Base-by-base conservation (phyloP, 2,888 invertebrate species). In the Pantelozetes paolii region DNA sequence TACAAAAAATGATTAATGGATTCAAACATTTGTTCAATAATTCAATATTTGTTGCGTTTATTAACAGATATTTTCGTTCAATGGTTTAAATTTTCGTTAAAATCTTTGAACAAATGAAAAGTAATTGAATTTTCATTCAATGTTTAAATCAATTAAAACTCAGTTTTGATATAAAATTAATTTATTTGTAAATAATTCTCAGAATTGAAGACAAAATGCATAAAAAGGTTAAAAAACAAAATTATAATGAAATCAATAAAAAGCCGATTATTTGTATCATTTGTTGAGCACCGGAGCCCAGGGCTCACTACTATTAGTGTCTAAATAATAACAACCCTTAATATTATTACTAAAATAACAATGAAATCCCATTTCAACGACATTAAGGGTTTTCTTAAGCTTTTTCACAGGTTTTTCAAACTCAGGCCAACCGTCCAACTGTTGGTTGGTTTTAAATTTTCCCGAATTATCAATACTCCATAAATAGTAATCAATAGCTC, bases 361-460 rank as follows among this genome's bases (percentile, higher is more conserved):
- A 45, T 50, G 50, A 54, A 40, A 74, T 1, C 74, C 74, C 74
- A 74, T 74, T 50, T 74, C 74, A 32, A 48, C 74, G 20, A 2
- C 20, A 26, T 70, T 70, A 28, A 36, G 2, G 18, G 18, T 36
- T 30, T 9, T 30, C 18, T 42, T 45, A 11, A 48, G 11, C 40
- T 70, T 32, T 18, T 74, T 54, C 18, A 74, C 70, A 9, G 74
- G 74, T 42, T 74, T 54, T 15, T 74, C 74, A 54, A 74, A 74
- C 26, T 74, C 74, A 2, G 74, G 74, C 50, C 40, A 54, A 23
- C 36, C 50, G n/a, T 26, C 48, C 28, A 74, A 45, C 8, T 70
- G 28, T 8, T 20, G 11, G 23, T 13, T 15, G 5, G 74, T 74
- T 11, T 20, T 6, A 54, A 74, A 74, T 28, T 71, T 54, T 30